Conservation (phyloP, 2,113 vertebrate genomes). For the Artemisiospiza belli region DNA sequence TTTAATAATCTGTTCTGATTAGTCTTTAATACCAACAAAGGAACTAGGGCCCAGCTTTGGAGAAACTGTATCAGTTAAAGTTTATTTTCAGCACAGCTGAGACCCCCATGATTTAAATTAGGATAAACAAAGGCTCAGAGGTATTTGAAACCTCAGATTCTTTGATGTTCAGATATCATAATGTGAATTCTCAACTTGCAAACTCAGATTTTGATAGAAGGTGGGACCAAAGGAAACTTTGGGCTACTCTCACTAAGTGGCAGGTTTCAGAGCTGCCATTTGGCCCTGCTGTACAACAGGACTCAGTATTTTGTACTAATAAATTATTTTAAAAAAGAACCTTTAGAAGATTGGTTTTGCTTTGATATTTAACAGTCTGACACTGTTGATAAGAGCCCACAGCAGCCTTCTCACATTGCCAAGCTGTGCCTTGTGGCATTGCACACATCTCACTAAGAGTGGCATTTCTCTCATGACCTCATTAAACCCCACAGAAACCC, state of each 20-base stretch:
- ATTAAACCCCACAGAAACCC: not conserved
- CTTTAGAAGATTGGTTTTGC: not conserved
- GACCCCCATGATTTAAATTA: not conserved
- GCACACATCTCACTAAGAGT: not conserved
- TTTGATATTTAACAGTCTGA: not conserved
- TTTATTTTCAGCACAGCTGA: not conserved
- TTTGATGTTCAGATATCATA: not conserved
- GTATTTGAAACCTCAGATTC: not conserved
- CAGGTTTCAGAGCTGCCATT: not conserved
- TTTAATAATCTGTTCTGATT: not conserved
- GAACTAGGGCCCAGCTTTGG: not conserved
- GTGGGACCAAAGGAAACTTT: not conserved
- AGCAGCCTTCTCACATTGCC: not conserved
- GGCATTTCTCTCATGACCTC: not conserved
- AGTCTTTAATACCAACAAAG: not conserved
- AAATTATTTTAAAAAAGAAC: not conserved
- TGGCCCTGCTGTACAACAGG: not conserved
- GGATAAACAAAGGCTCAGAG: not conserved
- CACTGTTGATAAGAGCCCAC: not conserved
- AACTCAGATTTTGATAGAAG: not conserved
- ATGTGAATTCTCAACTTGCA: not conserved
- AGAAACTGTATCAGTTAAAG: not conserved
- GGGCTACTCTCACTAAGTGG: not conserved
- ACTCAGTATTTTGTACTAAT: not conserved
- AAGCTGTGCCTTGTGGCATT: accelerated